Evolutionary conservation across 2,888 invertebrate species (phyloP).

Genomic region (Drosophila mettleri): DNA sequence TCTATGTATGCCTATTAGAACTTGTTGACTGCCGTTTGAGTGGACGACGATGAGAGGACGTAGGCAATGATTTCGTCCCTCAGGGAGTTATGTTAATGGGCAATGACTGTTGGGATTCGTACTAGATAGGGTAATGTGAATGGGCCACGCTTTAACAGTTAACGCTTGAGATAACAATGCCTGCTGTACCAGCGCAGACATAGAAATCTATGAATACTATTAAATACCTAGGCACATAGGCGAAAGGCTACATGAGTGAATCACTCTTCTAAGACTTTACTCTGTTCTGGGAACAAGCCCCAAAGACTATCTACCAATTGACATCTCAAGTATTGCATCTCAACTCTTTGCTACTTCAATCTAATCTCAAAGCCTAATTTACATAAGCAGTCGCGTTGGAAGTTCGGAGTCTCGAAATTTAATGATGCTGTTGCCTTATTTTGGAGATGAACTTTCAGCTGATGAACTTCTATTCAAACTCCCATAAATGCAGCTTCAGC

Average conservation of each 20-base stretch:
- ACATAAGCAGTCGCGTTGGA: constrained; percentile 53
- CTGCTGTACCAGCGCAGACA: constrained; percentile 2
- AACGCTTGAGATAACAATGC: constrained; percentile 51
- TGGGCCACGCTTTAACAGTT: constrained; percentile 50
- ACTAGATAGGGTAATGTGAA: constrained; percentile 74
- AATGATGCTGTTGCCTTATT: constrained; percentile 69
- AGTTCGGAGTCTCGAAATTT: constrained; percentile 33
- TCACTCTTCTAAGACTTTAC: background rate
- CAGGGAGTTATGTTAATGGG: constrained; percentile 75
- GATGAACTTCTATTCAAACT: constrained; percentile 35
- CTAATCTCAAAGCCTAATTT: constrained; percentile 65
- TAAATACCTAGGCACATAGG: background rate
- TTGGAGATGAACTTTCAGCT: constrained; percentile 40
- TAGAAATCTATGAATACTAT: constrained; percentile 4
- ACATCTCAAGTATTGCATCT: constrained; percentile 56
- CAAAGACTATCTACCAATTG: constrained; percentile 54
- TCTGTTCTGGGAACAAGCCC: constrained; percentile 14
- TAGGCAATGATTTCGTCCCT: constrained; percentile 43
- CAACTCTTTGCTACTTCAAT: constrained; percentile 26
- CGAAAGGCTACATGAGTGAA: constrained; percentile 16
- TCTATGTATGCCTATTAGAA: constrained; percentile 67
- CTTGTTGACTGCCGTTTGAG: constrained; percentile 75
- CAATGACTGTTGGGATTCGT: constrained; percentile 75
- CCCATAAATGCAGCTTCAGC: constrained; percentile 52
- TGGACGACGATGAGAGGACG: constrained; percentile 65